Base-by-base conservation (phyloP, 1,140 invertebrate genomes). In the Eubasilissa regina region DNA sequence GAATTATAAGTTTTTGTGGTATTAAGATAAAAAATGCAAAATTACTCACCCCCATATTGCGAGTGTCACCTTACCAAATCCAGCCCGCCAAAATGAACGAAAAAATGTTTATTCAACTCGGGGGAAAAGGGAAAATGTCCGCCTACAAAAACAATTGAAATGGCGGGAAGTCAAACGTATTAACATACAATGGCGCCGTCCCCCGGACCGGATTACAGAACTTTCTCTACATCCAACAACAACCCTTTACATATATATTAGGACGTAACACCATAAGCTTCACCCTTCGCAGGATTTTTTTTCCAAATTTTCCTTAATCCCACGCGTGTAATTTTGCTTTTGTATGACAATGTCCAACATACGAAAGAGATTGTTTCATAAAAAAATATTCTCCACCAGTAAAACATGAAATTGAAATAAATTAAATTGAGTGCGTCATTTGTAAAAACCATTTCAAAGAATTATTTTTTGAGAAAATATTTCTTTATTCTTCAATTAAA, bases 71-170 rank as follows among this genome's bases (percentile, higher is more conserved):
- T 62, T 25, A 15, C 9, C 25, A 12, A 17, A 6, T 62, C 25
- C 13, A 12, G 21, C 17, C 21, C 25, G 13, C 21, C 11, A 19
- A 11, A 12, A 21, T 13, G 25, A 4, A 9, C n/a, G 53, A 17
- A 47, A 44, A 75, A 70, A 66, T 80, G 64, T 80, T 80, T 77
- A 80, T 73, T 77, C 66, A 80, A 44, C 74, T 77, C 19, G 44
- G 10, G 55, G 17, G 47, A 47, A 75, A 44, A 43, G 74, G 12
- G 21, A 48, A 77, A 80, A 77, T 51, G 55, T 72, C 75, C 19
- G 17, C 13, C 62, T 77, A 76, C 45, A 77, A 80, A 80, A 80
- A 80, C 79, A 80, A 80, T 77, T 62, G 74, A 62, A 75, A 60
- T 56, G 55, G 56, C 55, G 55, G 56, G 45, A 62, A 62, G 74